These are phyloP conservation scores for Drosophila mayaguana DNA, from an alignment of 2,888 invertebrate species.

Conservation along the genomic window DNA sequence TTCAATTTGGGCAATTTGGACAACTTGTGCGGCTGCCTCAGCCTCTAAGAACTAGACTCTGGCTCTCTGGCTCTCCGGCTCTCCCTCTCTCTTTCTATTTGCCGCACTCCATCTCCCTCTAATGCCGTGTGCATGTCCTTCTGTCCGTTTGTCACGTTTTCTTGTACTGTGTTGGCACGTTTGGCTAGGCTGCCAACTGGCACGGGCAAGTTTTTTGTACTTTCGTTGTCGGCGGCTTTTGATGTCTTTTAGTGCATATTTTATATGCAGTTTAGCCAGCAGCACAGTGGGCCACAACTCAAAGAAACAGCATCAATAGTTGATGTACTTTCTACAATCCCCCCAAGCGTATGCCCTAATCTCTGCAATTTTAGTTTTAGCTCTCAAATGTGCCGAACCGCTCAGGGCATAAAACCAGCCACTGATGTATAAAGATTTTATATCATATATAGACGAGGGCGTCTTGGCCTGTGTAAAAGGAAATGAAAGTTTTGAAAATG, in stretches of 20 bases:
- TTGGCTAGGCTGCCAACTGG: conserved; percentile 63
- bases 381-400: neutral
- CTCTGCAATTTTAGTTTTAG: neutral
- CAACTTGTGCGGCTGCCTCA: conserved; percentile 75
- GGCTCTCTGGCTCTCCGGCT: neutral
- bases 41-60: conserved; percentile 25
- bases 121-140: conserved; percentile 8
- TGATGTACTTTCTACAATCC: neutral
- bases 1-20: conserved; percentile 81
- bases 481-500: neutral
- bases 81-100: conserved; percentile 5
- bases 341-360: conserved; percentile 7
- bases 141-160: conserved; percentile 62
- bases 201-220: conserved; percentile 69
- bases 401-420: neutral
- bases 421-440: neutral
- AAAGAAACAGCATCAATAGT: conserved; percentile 23
- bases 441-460: neutral
- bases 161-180: conserved; percentile 72
- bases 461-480: neutral
- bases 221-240: conserved; percentile 67
- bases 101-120: neutral
- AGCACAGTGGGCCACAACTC: conserved; percentile 59
- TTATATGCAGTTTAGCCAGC: conserved; percentile 76
- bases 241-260: conserved; percentile 76